Conservation (phyloP, 2,113 vertebrate species). For the Equus quagga region DNA sequence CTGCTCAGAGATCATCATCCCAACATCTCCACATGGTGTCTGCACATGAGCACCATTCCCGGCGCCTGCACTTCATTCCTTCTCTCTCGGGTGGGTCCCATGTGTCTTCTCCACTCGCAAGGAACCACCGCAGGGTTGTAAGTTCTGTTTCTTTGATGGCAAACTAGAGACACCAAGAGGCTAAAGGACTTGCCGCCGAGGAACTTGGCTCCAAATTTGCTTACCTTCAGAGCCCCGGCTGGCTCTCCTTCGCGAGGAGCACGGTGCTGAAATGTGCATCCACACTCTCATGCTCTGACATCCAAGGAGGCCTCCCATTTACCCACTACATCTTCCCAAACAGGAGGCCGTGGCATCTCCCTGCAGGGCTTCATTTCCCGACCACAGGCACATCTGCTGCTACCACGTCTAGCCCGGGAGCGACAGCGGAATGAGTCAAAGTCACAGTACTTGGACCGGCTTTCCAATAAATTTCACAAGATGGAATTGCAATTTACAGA, state of each 20-base stretch:
- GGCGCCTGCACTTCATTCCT: background rate
- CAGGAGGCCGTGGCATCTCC: background rate
- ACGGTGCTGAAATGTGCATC: fast-evolving
- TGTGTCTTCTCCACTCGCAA: background rate
- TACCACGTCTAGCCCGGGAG: background rate
- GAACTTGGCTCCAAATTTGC: background rate
- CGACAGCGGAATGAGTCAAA: no score
- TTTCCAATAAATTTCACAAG: background rate
- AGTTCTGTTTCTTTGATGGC: background rate
- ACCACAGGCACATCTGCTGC: background rate
- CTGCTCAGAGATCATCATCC: background rate
- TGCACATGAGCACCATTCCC: fast-evolving
- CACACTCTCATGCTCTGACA: background rate
- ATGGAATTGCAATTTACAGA: background rate
- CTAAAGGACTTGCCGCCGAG: fast-evolving
- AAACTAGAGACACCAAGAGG: background rate
- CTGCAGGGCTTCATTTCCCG: background rate
- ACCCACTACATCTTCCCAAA: background rate
- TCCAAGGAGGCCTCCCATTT: background rate
- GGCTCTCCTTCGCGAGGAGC: background rate
- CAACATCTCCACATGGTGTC: background rate
- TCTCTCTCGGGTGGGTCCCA: background rate
- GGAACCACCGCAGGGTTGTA: background rate
- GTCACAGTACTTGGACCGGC: no score
- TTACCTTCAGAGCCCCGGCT: background rate